Conservation (phyloP, 1,140 invertebrate genomes). For the Pissodes strobi region DNA sequence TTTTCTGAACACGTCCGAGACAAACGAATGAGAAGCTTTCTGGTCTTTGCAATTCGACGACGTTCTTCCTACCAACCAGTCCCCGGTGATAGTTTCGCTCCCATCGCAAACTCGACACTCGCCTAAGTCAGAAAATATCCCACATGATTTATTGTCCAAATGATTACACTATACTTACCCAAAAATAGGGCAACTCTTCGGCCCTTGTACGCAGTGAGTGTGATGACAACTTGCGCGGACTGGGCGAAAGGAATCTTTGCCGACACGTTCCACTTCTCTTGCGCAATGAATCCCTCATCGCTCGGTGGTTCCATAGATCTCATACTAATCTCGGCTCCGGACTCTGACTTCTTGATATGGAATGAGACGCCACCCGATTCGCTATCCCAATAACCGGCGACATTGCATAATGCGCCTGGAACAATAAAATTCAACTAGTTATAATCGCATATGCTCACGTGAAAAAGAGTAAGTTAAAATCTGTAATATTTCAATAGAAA, state of each 20-base stretch:
- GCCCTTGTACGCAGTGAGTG: constrained; percentile 37
- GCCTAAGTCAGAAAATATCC: constrained; percentile 31
- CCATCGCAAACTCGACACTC: constrained; percentile 48
- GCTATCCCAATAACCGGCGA: constrained; percentile 47
- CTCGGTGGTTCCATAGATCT: constrained; percentile 31
- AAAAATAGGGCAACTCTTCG: constrained; percentile 43
- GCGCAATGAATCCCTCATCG: constrained; percentile 42
- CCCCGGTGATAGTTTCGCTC: constrained; percentile 44
- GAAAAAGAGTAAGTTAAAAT: too few relatives aligned
- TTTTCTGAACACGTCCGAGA: constrained; percentile 45
- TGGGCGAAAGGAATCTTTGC: constrained; percentile 39
- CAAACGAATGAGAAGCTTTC: constrained; percentile 41
- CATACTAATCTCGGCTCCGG: constrained; percentile 2
- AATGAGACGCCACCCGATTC: constrained; percentile 44
- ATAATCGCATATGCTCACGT: too few relatives aligned
- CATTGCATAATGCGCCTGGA: constrained; percentile 41
- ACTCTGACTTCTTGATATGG: constrained; percentile 28
- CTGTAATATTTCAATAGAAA: too few relatives aligned
- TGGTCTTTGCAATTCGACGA: constrained; percentile 48
- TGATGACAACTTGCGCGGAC: constrained; percentile 41
- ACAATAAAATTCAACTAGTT: background rate
- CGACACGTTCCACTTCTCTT: constrained; percentile 41
- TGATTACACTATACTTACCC: constrained; percentile 32
- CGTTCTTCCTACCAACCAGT: constrained; percentile 44
- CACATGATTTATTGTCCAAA: background rate